phyloP scores from a whole-genome alignment of 2,888 invertebrate genomes.

The Cheilosia scutellata region DNA sequence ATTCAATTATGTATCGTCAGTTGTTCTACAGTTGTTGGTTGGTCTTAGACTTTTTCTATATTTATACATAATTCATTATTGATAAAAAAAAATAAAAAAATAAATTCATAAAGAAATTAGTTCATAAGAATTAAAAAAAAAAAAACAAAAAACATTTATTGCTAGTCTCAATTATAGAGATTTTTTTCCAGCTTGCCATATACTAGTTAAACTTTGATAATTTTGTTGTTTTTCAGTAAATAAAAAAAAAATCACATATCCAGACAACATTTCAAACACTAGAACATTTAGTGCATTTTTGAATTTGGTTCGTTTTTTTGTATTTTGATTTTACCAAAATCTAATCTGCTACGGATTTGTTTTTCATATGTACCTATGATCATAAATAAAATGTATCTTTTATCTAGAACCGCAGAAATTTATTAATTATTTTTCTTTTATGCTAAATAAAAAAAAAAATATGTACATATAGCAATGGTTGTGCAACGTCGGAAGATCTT shows the following conservation, averaged over 20 bases:
- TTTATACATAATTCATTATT: not conserved
- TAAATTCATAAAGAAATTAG: not conserved
- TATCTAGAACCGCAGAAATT: not conserved
- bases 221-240: not conserved
- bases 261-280: conserved; percentile 36
- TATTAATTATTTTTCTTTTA: not conserved
- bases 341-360: not conserved
- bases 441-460: conserved; percentile 12
- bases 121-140: not conserved
- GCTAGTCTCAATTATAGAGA: conserved; percentile 10
- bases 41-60: not conserved
- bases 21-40: conserved; percentile 12
- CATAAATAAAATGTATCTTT: not conserved
- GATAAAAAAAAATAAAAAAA: not conserved
- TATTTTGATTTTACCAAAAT: not conserved
- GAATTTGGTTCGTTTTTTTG: conserved; percentile 2
- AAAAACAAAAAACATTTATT: not conserved
- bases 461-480: conserved; percentile 91
- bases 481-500: conserved; percentile 98
- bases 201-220: not conserved
- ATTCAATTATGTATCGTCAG: conserved; percentile 4
- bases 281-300: conserved; percentile 19
- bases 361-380: not conserved
- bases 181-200: conserved; percentile 5
- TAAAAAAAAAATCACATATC: not conserved